Evolutionary conservation across 2,797 vertebrate species (phyloP).

Genomic region (Scarus forsteni): DNA sequence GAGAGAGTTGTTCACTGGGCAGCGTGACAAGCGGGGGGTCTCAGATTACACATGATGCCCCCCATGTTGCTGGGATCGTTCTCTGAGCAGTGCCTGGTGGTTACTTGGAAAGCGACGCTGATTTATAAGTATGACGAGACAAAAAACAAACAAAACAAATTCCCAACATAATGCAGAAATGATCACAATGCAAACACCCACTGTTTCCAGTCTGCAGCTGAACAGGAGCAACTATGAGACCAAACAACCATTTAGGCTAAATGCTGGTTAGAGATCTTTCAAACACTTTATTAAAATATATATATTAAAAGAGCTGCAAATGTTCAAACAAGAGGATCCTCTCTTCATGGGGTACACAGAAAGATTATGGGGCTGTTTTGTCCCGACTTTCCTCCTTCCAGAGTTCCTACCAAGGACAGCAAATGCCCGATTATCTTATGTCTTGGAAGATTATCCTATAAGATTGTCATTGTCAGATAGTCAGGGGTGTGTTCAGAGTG

Average conservation of each 20-base stretch:
- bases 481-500: too few species aligned
- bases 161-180: neutral
- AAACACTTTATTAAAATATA: too few species aligned
- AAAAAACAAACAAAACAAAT: neutral
- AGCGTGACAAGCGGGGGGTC: conserved; percentile 13
- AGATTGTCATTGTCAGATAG: too few species aligned
- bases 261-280: too few species aligned
- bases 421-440: too few species aligned
- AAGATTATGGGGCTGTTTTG: too few species aligned
- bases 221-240: neutral
- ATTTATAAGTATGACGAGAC: conserved; percentile 16
- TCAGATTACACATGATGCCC: conserved; percentile 27
- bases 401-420: too few species aligned
- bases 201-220: neutral
- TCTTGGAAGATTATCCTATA: too few species aligned
- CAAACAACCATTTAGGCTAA: neutral
- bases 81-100: conserved; percentile 3
- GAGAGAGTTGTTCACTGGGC: neutral
- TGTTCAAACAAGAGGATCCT: too few species aligned
- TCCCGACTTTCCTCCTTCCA: too few species aligned
- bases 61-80: neutral
- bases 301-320: too few species aligned
- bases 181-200: neutral
- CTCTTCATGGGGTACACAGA: too few species aligned
- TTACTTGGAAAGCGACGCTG: conserved; percentile 4